Evolutionary conservation across 1,140 invertebrate genomes (phyloP), one percentile per base, ranked within the genome.

Genomic region (Lineus longissimus): DNA sequence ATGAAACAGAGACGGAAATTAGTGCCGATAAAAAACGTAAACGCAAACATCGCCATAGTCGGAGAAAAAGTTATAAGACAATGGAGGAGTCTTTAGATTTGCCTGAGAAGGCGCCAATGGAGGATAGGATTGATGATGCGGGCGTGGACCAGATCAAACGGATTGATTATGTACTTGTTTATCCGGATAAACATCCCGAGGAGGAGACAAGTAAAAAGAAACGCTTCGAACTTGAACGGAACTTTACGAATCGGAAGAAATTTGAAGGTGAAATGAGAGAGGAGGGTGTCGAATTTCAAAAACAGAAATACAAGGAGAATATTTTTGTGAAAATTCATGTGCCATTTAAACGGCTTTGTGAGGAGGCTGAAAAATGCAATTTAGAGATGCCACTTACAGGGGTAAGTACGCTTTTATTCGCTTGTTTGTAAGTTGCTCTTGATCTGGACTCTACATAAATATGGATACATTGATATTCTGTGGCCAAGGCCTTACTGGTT

Each of bases 371-470:
- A 58, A 71, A 63, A 15, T 70, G 76, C 15, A 73, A 75, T 54
- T 47, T 82, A 13, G 75, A 82, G 59, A 72, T 82, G 70, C 78
- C 80, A 33, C 43, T 81, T 9, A 66, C 69, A 61, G 75, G 71
- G 67, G 77, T 81, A 72, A 73, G 70, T 66, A 17, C 56, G 33
- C n/a, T n/a, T n/a, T n/a, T 19, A 13, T 43, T 43, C 40, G 19
- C 19, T 43, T 43, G 40, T 13, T 13, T 11, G 40, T 13, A 43
- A 13, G 11, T 13, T 13, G 11, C 40, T 43, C 11, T 19, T 43
- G 40, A 19, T 22, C 13, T 22, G 22, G 11, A 55, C 13, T 55
- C 22, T 13, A 22, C 11, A 55, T 55, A 11, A 11, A 11, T 55
- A 55, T 55, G 27, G 19, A 11, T 55, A 11, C 27, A 13, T 55